These are phyloP conservation scores for Ornithorhynchus anatinus DNA, from an alignment of 2,113 vertebrate genomes.

Conservation along the genomic window DNA sequence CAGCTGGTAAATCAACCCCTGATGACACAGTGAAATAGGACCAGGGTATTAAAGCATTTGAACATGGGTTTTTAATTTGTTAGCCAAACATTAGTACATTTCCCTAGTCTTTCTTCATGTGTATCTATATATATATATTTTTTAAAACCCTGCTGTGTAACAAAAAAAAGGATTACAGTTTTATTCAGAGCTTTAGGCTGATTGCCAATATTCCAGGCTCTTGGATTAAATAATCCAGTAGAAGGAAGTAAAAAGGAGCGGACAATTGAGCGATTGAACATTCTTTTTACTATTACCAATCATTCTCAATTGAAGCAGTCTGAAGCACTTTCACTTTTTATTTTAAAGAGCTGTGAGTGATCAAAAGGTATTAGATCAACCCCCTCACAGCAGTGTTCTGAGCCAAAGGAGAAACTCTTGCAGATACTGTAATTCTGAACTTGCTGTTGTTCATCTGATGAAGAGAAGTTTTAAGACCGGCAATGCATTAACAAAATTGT, in stretches of 20 bases:
- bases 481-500: neutral
- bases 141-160: neutral
- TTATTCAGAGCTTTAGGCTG: constrained; percentile 16
- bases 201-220: constrained; percentile 2
- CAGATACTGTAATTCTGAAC: neutral
- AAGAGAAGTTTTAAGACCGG: constrained; percentile 9
- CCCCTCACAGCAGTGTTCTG: neutral
- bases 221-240: constrained; percentile 10
- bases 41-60: constrained; percentile 38
- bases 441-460: constrained; percentile 14
- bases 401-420: constrained; percentile 16
- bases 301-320: constrained; percentile 16
- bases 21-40: constrained; percentile 31
- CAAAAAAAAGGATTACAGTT: neutral
- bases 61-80: constrained; percentile 35
- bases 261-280: neutral
- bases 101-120: constrained; percentile 12
- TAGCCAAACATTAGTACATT: constrained; percentile 31
- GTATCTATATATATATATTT: neutral
- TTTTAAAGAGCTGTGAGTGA: constrained; percentile 18
- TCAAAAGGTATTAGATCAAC: neutral
- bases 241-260: constrained; percentile 22
- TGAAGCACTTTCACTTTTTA: constrained; percentile 15
- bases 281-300: constrained; percentile 14
- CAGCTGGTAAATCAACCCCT: constrained; percentile 28